Base-by-base conservation (phyloP, 2,113 vertebrate species). In the Heloderma charlesbogerti region DNA sequence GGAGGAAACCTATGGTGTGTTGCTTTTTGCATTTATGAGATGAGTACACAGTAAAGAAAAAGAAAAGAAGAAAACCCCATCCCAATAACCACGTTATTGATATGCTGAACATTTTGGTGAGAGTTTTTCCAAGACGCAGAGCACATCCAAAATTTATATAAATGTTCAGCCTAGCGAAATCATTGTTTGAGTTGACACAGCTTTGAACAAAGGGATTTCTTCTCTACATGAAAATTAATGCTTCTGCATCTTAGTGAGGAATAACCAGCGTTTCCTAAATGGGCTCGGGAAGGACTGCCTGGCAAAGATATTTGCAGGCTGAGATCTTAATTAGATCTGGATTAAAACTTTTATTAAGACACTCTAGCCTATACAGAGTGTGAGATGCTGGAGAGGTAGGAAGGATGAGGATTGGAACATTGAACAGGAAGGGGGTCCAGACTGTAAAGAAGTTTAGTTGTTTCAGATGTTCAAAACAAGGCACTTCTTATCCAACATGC, bases 81-180 rank as follows among this genome's bases (percentile, higher is more conserved):
- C 77, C 43, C 94, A 87, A 79, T 27, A 60, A 87, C 37, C 90
- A 92, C 95, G 95, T 96, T 95, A 95, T 67, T 71, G 92, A 95
- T 94, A 89, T 84, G 0, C 90, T 7, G 66, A 84, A 31, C 90
- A 90, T 95, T 94, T 93, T 40, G 0, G 87, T 92, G 94, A 96
- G 93, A 96, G 91, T 94, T 88, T 95, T 96, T 95, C 95, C 95
- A 93, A 94, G 94, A 95, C 93, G 90, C 75, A 94, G 96, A 97
- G 95, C 95, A 92, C 94, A 95, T 94, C 96, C 91, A 94, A 94
- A 96, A 95, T 97, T 96, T 96, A 95, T 95, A 96, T 96, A 96
- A 95, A 95, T 94, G 94, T 96, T 95, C 96, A 96, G 87, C 86
- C 94, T 96, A 92, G 92, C 93, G 94, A 95, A 96, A 96, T 51